Conservation (phyloP, 2,888 invertebrate species). For the Eupithecia vulgata region DNA sequence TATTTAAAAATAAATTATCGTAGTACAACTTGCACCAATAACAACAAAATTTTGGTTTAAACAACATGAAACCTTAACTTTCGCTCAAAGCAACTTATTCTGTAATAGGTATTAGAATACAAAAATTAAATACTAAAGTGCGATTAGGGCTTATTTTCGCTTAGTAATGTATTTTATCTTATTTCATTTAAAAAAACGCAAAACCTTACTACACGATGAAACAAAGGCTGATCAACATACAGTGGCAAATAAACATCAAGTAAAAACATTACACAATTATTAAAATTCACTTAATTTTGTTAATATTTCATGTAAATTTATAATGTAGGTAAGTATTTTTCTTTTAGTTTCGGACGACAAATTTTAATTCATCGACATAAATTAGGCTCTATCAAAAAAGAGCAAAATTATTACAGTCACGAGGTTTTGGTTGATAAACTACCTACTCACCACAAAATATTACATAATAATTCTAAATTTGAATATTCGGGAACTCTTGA, state of each 20-base stretch:
- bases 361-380: background rate
- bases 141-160: slow-evolving; percentile 51
- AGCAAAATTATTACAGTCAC: background rate
- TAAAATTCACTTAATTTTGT: background rate
- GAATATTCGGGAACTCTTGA: background rate
- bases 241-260: background rate
- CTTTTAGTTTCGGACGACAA: background rate
- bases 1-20: slow-evolving; percentile 84
- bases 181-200: slow-evolving; percentile 49
- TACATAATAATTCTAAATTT: background rate
- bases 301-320: background rate
- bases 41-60: slow-evolving; percentile 83
- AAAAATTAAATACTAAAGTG: slow-evolving; percentile 67
- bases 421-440: background rate
- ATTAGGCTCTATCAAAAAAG: background rate
- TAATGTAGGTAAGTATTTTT: background rate
- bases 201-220: slow-evolving; percentile 25
- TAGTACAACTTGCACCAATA: slow-evolving; percentile 83
- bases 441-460: background rate
- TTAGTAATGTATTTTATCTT: slow-evolving; percentile 50
- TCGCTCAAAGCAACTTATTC: slow-evolving; percentile 74
- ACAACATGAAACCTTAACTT: slow-evolving; percentile 77
- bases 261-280: background rate
- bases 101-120: slow-evolving; percentile 62
- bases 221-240: background rate